phyloP scores from a whole-genome alignment of 2,797 vertebrate genomes.

The Halcyon leucocephala region DNA sequence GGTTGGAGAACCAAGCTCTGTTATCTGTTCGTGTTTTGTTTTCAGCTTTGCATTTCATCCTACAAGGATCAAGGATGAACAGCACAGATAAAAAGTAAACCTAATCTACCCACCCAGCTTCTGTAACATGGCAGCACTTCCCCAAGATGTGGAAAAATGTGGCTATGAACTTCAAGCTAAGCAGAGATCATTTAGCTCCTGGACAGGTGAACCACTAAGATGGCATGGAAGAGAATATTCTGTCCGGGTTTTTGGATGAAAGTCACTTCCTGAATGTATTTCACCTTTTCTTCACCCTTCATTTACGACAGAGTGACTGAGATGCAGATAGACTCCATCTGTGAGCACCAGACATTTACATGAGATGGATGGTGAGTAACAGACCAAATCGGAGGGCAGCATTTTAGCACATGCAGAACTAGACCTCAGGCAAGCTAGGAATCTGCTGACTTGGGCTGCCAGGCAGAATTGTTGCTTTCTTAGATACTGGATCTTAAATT shows the following conservation, averaged over 20 bases:
- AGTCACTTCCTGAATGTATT: neutral
- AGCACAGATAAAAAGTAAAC: neutral
- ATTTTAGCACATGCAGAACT: neutral
- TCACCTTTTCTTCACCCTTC: neutral
- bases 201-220: neutral
- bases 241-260: neutral
- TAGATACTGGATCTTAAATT: slow-evolving; percentile 8
- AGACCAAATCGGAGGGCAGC: slow-evolving; percentile 10
- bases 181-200: neutral
- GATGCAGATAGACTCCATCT: slow-evolving; percentile 8
- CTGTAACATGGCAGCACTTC: neutral
- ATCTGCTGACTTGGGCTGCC: neutral
- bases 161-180: neutral
- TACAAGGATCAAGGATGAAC: neutral
- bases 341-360: neutral
- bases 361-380: slow-evolving; percentile 29
- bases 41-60: neutral
- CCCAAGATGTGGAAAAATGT: neutral
- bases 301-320: neutral
- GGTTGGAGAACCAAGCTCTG: neutral
- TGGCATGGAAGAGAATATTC: neutral
- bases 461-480: neutral
- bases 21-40: neutral
- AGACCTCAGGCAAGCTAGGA: slow-evolving; percentile 14
- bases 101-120: neutral